Evolutionary conservation across 1,140 invertebrate genomes (phyloP).

Genomic region (Macrotrachela quadricornifera): DNA sequence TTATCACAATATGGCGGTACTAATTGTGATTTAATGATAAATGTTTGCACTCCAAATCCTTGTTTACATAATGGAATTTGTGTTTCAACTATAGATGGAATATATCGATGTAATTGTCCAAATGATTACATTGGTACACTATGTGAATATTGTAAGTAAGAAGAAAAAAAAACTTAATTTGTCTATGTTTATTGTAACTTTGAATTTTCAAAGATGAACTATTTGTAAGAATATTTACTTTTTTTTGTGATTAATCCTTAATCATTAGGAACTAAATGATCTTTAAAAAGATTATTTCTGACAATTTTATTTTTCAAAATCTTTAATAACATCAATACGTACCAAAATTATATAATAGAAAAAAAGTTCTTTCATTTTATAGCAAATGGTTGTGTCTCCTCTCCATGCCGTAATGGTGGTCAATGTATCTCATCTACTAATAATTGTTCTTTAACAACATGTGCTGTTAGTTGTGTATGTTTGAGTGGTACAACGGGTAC

Average conservation of each 20-base stretch:
- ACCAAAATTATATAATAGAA: no score
- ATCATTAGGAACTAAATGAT: no score
- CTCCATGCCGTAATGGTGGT: slow-evolving; percentile 4
- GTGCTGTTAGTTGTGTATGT: slow-evolving; percentile 40
- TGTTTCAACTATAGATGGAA: slow-evolving; percentile 8
- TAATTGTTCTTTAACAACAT: slow-evolving; percentile 24
- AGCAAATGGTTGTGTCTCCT: slow-evolving; percentile 8
- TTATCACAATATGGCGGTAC: slow-evolving; percentile 13
- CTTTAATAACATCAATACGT: no score
- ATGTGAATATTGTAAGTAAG: background rate
- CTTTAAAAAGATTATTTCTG: no score
- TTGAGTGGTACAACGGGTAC: slow-evolving; percentile 17
- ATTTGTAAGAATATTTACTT: no score
- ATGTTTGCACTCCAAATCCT: slow-evolving; percentile 7
- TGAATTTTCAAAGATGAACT: no score
- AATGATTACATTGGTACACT: slow-evolving; percentile 10
- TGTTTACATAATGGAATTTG: background rate
- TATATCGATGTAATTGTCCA: slow-evolving; percentile 14
- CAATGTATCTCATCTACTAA: background rate
- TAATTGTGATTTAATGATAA: slow-evolving; percentile 2
- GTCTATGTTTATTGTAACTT: no score
- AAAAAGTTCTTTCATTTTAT: background rate
- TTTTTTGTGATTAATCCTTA: no score
- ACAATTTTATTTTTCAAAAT: no score
- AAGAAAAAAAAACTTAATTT: no score